Conservation (phyloP, 2,113 vertebrate species). For the Podilymbus podiceps region DNA sequence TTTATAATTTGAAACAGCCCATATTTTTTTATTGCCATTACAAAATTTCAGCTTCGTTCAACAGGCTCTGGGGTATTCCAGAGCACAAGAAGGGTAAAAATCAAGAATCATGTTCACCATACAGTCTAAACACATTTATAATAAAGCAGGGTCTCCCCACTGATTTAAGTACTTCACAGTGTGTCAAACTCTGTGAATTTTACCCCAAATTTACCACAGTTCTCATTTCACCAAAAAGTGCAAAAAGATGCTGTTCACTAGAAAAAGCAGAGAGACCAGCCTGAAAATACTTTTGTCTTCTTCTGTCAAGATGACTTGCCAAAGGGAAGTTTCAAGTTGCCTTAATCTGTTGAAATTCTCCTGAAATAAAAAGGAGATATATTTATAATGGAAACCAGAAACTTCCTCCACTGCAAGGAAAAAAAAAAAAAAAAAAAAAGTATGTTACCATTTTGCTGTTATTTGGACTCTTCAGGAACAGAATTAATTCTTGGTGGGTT, state of each 20-base stretch:
- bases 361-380: background rate
- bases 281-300: background rate
- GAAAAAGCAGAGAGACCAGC: background rate
- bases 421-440: background rate
- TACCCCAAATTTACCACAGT: background rate
- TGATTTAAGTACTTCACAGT: background rate
- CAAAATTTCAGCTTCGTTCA: background rate
- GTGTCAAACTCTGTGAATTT: background rate
- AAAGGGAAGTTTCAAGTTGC: background rate
- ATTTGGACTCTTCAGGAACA: background rate
- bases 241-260: background rate
- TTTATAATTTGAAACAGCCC: constrained; percentile 36
- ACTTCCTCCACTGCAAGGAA: background rate
- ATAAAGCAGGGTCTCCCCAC: background rate
- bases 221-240: background rate
- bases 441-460: background rate
- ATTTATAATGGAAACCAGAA: background rate
- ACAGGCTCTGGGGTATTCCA: background rate
- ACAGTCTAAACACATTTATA: background rate
- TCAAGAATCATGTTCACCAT: background rate
- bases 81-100: background rate
- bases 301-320: background rate
- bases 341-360: background rate
- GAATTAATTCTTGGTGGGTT: background rate
- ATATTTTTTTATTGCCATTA: background rate